Conservation (phyloP, 2,797 vertebrate genomes). For the Channa striata region DNA sequence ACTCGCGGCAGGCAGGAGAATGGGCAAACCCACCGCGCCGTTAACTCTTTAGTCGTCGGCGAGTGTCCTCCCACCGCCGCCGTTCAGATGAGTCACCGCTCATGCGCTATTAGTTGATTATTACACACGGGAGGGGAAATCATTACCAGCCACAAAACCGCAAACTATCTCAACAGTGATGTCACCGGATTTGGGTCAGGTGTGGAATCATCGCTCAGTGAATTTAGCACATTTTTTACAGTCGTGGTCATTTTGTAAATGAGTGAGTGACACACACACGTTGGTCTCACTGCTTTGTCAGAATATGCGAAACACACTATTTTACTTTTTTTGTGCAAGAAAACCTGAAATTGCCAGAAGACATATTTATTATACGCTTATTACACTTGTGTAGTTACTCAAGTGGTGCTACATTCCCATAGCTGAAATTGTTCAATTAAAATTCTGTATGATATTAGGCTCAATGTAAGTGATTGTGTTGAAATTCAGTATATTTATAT, state of each 20-base stretch:
- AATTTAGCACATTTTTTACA: neutral
- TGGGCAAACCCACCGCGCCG: constrained; percentile 84
- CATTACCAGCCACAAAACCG: constrained; percentile 13
- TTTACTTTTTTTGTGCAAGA: constrained; percentile 6
- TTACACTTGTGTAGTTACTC: neutral
- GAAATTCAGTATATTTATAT: neutral
- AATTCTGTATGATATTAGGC: neutral
- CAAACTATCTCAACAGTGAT: neutral
- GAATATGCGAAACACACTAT: constrained; percentile 5
- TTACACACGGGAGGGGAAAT: constrained; percentile 23
- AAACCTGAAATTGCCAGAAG: neutral
- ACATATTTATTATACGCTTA: neutral
- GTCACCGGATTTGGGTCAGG: neutral
- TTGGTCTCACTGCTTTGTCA: neutral
- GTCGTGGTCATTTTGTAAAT: too few species aligned
- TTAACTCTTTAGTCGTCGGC: constrained; percentile 82
- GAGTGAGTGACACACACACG: neutral
- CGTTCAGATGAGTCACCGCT: constrained; percentile 25
- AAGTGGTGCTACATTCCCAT: too few species aligned
- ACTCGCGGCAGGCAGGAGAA: constrained; percentile 90
- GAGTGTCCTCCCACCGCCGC: constrained; percentile 60
- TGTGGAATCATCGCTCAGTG: neutral
- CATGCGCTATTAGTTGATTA: constrained; percentile 14
- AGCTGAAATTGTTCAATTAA: too few species aligned
- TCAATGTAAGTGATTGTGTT: neutral